Base-by-base conservation (phyloP, 2,888 invertebrate species). In the Lasioglossum zephyrum region DNA sequence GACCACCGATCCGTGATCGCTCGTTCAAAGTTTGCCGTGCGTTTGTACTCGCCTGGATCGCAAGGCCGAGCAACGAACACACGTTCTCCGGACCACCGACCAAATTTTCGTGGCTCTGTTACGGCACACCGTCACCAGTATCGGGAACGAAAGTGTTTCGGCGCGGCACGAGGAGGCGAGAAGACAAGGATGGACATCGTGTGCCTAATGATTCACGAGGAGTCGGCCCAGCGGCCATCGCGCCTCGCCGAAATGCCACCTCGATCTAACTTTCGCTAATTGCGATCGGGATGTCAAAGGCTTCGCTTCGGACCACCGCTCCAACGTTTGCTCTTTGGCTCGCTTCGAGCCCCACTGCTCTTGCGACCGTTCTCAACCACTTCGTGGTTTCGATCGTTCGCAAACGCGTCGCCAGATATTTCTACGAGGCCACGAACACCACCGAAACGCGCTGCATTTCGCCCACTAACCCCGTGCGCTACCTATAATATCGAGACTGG, bases 1-100 rank as follows among this genome's bases (percentile, higher is more conserved):
- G 84, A 79, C 84, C 75, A 75, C 36, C 84, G 84, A 85, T 83
- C 84, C 84, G 84, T 79, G 83, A 36, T 77, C 53, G 18, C 44
- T 73, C 57, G 84, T 69, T 74, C 60, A 63, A 72, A 84, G 78
- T 78, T 82, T 74, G 6, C 44, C 72, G 31, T n/a, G 18, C 16
- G 26, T 66, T 66, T 63, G 36, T 36, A 18, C 36, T 66, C 66
- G 66, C 66, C 36, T 36, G 18, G 36, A 16, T n/a, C 13, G 4
- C 16, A 2, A 6, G 31, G 31, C 63, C 36, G 66, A 66, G 31
- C 63, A 16, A 22, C 1, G 11, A 4, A 11, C 16, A 4, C 16
- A 4, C 4, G 41, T n/a, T 11, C 9, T 22, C 39, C 69, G 69
- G 36, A n/a, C 16, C 63, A n/a, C 70, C 69, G 76, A n/a, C 78